A percentile compares a stretch with the other conserved stretches of the same genome.
Conservation (phyloP, 2,113 vertebrate genomes). For the Oenanthe oenanthe region DNA sequence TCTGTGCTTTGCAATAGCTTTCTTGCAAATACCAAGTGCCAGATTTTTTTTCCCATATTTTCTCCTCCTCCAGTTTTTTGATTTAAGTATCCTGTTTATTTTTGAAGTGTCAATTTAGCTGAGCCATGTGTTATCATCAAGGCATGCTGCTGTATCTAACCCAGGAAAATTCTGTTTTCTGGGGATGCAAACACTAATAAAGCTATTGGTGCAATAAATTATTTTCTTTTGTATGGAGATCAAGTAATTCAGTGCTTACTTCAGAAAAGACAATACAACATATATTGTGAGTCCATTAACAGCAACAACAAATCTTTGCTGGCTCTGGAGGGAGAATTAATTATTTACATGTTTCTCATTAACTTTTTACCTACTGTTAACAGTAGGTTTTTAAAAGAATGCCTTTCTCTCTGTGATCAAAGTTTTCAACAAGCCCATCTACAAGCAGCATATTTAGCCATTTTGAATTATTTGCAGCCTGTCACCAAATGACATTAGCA, state of each 20-base stretch:
- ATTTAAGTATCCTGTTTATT: neutral
- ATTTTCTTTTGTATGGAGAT: neutral
- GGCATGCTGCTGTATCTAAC: neutral
- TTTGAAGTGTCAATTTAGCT: neutral
- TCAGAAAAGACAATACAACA: neutral
- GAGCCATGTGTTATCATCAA: neutral
- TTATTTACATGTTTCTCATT: slow-evolving; percentile 69
- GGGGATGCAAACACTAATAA: neutral
- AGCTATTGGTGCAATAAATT: slow-evolving; percentile 1
- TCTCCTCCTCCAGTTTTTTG: neutral
- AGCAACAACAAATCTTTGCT: slow-evolving; percentile 42
- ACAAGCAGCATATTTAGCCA: slow-evolving; percentile 18
- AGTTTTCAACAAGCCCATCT: slow-evolving; percentile 52
- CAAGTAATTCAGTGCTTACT: neutral
- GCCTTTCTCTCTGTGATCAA: slow-evolving; percentile 45
- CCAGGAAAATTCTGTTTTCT: neutral
- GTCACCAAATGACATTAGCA: slow-evolving; percentile 39
- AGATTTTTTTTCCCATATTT: neutral
- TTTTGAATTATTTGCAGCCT: slow-evolving; percentile 54
- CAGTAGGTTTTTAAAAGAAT: slow-evolving; percentile 47
- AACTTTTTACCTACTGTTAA: slow-evolving; percentile 66
- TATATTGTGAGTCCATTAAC: slow-evolving; percentile 28
- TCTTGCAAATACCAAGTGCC: neutral
- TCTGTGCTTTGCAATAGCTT: neutral
- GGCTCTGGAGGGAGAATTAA: slow-evolving; percentile 53